Evolutionary conservation across 1,140 invertebrate species (phyloP).

Genomic region (Pissodes strobi): DNA sequence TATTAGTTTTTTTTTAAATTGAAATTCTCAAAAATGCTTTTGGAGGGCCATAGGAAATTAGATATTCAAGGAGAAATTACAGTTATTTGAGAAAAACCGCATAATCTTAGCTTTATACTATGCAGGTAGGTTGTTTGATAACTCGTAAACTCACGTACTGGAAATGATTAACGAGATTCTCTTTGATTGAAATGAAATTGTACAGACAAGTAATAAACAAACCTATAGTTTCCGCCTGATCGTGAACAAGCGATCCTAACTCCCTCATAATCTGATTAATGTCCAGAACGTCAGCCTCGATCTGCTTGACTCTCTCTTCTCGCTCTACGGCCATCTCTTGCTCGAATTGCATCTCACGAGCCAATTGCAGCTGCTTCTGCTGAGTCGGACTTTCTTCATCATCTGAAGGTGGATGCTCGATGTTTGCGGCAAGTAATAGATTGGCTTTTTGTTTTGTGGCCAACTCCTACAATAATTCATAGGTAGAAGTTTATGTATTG

Average conservation of each 20-base stretch:
- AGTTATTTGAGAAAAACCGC: too few relatives aligned
- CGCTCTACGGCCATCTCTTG: slow-evolving; percentile 74
- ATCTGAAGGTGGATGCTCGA: slow-evolving; percentile 56
- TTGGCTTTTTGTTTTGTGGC: slow-evolving; percentile 78
- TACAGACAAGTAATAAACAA: background rate
- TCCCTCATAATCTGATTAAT: slow-evolving; percentile 92
- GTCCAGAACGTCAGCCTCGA: slow-evolving; percentile 85
- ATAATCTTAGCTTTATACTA: too few relatives aligned
- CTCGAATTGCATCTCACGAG: slow-evolving; percentile 73
- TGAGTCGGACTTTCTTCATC: slow-evolving; percentile 57
- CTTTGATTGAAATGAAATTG: slow-evolving; percentile 2
- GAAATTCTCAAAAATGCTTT: too few relatives aligned
- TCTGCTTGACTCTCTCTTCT: slow-evolving; percentile 72
- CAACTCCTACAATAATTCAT: slow-evolving; percentile 63
- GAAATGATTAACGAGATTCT: too few relatives aligned
- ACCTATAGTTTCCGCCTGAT: slow-evolving; percentile 85
- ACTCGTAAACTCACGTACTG: too few relatives aligned
- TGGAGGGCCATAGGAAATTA: too few relatives aligned
- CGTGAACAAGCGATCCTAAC: slow-evolving; percentile 77
- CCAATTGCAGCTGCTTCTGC: slow-evolving; percentile 60
- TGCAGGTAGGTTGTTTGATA: too few relatives aligned
- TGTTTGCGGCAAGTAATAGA: slow-evolving; percentile 61
- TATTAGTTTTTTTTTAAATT: too few relatives aligned
- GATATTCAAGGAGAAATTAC: too few relatives aligned
- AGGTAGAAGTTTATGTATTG: too few relatives aligned